Percentiles rank a stretch among this genome's conserved stretches.
phyloP scores from a whole-genome alignment of 2,888 invertebrate species.

The Sinelater perroti region DNA sequence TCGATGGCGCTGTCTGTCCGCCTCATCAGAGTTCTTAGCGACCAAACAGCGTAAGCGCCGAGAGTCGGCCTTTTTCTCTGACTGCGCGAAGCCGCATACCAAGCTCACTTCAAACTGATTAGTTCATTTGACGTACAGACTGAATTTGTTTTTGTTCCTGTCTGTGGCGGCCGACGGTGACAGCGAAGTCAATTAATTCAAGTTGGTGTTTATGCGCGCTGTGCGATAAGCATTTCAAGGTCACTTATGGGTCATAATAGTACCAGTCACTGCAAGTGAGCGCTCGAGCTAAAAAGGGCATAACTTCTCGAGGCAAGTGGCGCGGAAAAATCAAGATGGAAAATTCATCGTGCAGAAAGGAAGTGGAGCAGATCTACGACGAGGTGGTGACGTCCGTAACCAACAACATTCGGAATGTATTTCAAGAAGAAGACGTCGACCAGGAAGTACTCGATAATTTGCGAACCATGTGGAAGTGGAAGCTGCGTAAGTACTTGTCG shows the following conservation, averaged over 20 bases:
- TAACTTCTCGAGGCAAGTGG: no score
- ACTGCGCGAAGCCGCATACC: no score
- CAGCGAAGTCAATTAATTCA: no score
- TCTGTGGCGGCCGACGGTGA: no score
- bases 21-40: no score
- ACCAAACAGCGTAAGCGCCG: no score
- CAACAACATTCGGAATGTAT: slow-evolving; percentile 88
- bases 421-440: slow-evolving; percentile 97
- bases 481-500: no score
- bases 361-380: slow-evolving; percentile 75
- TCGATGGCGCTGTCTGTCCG: slow-evolving; percentile 1
- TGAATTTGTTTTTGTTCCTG: no score
- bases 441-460: slow-evolving; percentile 95
- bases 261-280: neutral
- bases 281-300: neutral
- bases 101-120: no score
- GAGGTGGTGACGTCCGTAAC: slow-evolving; percentile 98
- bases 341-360: slow-evolving; percentile 5
- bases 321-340: slow-evolving; percentile 6
- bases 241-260: neutral
- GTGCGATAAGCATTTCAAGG: neutral
- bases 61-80: no score
- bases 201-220: no score
- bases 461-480: slow-evolving; percentile 95
- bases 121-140: no score